These are phyloP conservation scores for Tapirus terrestris DNA, from an alignment of 2,113 vertebrate genomes.

Conservation along the genomic window DNA sequence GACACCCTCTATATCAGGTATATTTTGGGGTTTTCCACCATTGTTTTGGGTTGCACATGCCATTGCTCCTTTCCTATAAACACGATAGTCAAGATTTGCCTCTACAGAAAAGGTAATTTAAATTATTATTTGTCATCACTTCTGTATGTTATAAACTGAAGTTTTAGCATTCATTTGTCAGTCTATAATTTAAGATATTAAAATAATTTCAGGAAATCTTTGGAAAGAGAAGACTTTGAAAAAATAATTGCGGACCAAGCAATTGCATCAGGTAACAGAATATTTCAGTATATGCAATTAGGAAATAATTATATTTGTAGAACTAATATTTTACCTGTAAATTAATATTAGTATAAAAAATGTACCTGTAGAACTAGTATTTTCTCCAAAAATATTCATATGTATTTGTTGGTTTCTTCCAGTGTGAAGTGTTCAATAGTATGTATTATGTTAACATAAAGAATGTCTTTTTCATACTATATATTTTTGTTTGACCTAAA, in stretches of 20 bases:
- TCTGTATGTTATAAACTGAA: neutral
- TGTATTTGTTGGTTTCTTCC: neutral
- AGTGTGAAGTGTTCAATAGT: neutral
- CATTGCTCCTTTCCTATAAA: neutral
- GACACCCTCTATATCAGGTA: neutral
- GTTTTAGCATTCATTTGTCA: constrained; percentile 63
- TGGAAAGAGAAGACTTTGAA: constrained; percentile 90
- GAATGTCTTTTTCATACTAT: neutral
- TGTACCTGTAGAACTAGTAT: neutral
- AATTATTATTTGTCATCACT: neutral
- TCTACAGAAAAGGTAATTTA: neutral
- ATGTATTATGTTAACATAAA: neutral
- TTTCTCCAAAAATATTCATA: neutral
- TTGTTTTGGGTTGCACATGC: neutral
- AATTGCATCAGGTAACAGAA: constrained; percentile 90
- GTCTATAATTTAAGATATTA: constrained; percentile 81
- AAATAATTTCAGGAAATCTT: constrained; percentile 84
- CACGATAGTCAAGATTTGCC: neutral
- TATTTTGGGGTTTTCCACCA: neutral
- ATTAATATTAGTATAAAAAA: constrained; percentile 20
- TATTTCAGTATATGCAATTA: neutral
- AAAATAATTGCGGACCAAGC: constrained; percentile 91
- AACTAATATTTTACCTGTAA: neutral
- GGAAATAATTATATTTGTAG: neutral
- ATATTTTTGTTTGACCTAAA: neutral